A percentile compares a stretch with the other conserved stretches of the same genome.
Evolutionary conservation across 2,797 vertebrate species (phyloP).

Genomic region (Clarias platycephalus): DNA sequence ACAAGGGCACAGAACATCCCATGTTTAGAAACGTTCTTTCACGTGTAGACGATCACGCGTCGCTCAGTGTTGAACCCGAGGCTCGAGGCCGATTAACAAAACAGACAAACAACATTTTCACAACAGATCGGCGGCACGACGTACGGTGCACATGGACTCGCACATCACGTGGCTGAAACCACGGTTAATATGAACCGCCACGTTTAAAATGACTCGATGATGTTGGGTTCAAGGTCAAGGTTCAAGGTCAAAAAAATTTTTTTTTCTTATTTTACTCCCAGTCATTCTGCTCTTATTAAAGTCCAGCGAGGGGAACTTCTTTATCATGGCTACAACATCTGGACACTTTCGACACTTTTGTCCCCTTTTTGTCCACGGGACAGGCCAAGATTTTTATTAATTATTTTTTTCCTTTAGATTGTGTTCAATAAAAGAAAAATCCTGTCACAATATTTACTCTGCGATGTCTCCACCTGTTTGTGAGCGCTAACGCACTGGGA

Average conservation of each 20-base stretch:
- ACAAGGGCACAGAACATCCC: not conserved
- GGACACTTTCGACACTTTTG: not conserved
- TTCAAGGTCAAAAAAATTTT: too few species aligned
- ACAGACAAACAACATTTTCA: too few species aligned
- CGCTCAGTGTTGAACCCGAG: not conserved
- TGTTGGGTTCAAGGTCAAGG: too few species aligned
- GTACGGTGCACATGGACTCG: too few species aligned
- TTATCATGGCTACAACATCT: not conserved
- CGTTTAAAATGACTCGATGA: too few species aligned
- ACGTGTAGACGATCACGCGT: not conserved
- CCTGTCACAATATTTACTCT: not conserved
- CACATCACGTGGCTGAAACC: too few species aligned
- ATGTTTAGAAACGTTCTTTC: not conserved
- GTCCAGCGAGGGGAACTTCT: not conserved
- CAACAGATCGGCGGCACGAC: too few species aligned
- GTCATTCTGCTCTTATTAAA: not conserved
- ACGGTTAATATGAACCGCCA: too few species aligned
- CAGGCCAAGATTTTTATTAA: not conserved
- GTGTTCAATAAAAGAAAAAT: not conserved
- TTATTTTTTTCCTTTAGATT: not conserved
- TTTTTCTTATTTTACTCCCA: not conserved
- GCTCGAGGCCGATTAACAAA: not conserved
- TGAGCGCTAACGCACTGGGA: not conserved
- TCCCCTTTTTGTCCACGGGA: too few species aligned
- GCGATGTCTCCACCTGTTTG: not conserved